A percentile compares a stretch with the other conserved stretches of the same genome.
These are phyloP conservation scores for Barnardius zonarius DNA, from an alignment of 2,113 vertebrate genomes.

Conservation along the genomic window DNA sequence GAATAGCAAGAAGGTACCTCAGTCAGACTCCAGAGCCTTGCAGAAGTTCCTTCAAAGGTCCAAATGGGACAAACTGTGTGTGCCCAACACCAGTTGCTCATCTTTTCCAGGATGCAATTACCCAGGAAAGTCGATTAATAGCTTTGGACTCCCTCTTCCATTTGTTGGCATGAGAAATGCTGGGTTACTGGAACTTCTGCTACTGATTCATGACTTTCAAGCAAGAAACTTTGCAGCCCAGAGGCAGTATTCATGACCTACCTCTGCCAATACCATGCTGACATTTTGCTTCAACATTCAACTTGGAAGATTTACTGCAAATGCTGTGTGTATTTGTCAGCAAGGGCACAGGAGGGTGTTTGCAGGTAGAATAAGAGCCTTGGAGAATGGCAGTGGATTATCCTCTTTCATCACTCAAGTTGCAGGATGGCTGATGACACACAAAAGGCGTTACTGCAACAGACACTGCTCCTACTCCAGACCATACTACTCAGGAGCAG, in stretches of 20 bases:
- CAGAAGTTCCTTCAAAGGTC: background rate
- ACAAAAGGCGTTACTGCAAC: background rate
- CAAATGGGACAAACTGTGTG: background rate
- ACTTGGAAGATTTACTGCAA: background rate
- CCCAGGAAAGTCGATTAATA: background rate
- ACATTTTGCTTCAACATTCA: background rate
- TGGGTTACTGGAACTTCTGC: background rate
- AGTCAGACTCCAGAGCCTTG: background rate
- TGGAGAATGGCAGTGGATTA: background rate
- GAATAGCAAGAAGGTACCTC: background rate
- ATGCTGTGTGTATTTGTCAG: background rate
- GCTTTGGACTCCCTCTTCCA: background rate
- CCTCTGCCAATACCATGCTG: background rate
- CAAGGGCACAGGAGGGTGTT: background rate
- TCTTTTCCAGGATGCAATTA: background rate
- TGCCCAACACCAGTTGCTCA: background rate
- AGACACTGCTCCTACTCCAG: background rate
- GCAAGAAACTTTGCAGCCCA: background rate
- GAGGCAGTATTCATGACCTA: background rate
- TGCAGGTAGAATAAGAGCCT: background rate
- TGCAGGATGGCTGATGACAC: background rate
- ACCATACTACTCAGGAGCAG: background rate
- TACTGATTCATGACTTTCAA: background rate
- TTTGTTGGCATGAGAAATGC: background rate
- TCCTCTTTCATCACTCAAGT: background rate